Evolutionary conservation across 1,140 invertebrate species (phyloP), one percentile per base, ranked within the genome.

Genomic region (Eubasilissa regina): DNA sequence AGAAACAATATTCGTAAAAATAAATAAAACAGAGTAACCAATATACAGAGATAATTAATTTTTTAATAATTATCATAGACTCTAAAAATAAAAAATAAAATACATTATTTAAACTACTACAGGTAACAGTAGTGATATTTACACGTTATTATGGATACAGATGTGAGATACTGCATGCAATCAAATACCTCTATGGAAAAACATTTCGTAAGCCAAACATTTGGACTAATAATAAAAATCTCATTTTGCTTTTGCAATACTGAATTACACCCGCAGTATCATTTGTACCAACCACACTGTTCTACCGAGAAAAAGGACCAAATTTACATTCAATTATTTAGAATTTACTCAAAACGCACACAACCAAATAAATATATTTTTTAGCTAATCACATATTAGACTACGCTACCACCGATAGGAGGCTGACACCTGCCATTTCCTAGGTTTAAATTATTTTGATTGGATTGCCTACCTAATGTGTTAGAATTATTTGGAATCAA

Each of bases 371-470:
- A 48, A 70, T 43, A 64, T 64, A 64, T 64, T 19, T 12, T 44
- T 64, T 64, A 64, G 19, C 60, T 64, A 64, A 44, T 64, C 4
- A 17, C 45, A 70, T 10, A 53, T 82, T 82, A 82, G 25, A 82
- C 78, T 19, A 82, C 45, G 44, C 81, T 80, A 13, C 81, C 78
- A 17, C 78, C 78, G 17, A 80, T 48, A 9, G 81, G 25, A 6
- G 78, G 78, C 45, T 80, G 81, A 75, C 81, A 82, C 47, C 78
- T 62, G 13, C 81, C 81, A 25, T 80, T 82, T 12, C 78, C 75
- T 43, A 82, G 13, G 25, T 68, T 44, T 45, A 79, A 21, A 74
- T 82, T 82, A 48, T 78, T 81, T 56, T 82, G 80, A 56, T 17
- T 25, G 9, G 12, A 58, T 70, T 80, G 81, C 44, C 78, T 77